These are phyloP conservation scores for Neotoma lepida DNA, from an alignment of 2,113 vertebrate species.

Conservation along the genomic window DNA sequence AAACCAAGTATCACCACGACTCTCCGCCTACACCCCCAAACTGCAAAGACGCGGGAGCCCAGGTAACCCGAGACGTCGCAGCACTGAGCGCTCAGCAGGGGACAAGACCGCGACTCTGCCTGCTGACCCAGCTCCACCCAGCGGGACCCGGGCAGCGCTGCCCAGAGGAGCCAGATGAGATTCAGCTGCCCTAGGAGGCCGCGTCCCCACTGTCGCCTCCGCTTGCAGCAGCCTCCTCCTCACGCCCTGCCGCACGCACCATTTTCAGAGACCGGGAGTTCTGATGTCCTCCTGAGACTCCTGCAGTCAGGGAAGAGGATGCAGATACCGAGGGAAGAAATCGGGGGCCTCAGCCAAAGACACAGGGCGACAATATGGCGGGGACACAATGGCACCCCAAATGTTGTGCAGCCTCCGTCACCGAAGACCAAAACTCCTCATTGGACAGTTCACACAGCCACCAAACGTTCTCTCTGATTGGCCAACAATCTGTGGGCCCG, in stretches of 20 bases:
- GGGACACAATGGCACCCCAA: slow-evolving; percentile 6
- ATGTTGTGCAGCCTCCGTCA: not conserved
- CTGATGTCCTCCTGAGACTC: not conserved
- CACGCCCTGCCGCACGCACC: not conserved
- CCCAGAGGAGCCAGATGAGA: not conserved
- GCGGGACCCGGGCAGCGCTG: not conserved
- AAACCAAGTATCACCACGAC: not conserved
- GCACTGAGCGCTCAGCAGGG: not conserved
- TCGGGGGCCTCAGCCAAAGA: not conserved
- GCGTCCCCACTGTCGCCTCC: not conserved
- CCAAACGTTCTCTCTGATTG: not conserved
- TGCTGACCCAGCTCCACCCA: not conserved
- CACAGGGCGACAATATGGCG: not conserved
- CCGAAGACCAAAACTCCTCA: not conserved
- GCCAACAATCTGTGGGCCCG: not conserved
- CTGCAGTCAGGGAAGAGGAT: not conserved
- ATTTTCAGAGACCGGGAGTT: not conserved
- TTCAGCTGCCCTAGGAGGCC: not conserved
- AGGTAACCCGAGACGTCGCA: not conserved
- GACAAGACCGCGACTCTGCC: not conserved
- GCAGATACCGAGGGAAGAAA: not conserved
- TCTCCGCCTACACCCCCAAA: not conserved
- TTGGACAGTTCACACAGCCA: not conserved
- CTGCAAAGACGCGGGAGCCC: not conserved
- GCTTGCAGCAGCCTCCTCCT: not conserved